Base-by-base conservation (phyloP, 2,888 invertebrate species). In the Erannis defoliaria region DNA sequence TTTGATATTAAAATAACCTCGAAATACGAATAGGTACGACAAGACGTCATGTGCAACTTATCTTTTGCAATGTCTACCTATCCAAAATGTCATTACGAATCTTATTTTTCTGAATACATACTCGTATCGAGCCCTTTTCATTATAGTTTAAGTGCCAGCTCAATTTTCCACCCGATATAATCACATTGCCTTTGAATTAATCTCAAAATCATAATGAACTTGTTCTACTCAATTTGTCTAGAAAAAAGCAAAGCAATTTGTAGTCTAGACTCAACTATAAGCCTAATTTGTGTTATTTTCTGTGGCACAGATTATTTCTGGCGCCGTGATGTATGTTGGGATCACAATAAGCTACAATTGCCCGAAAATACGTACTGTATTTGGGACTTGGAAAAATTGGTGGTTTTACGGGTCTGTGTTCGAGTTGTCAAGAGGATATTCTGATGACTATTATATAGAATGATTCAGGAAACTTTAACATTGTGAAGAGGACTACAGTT, bases 241-340 rank as follows among this genome's bases (percentile, higher is more conserved):
- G 23, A 29, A 43, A 35, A 54, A 58, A 55, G 43, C 57, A 45
- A 46, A 64, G 55, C 51, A 64, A 64, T 64, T 62, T 62, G 49
- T 64, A 38, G 62, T 60, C 62, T 67, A 60, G 64, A 57, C 57
- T 38, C 10, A 14, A 29, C 42, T 57, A n/a, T n/a, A 43, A 67
- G 51, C 59, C 46, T 35, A 49, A 55, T 62, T 62, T 62, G 54
- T 62, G 60, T 62, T 67, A 60, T 55, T 55, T 65, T 62, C 49
- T 57, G 53, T 49, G 38, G 46, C 46, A 42, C 53, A 62, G 59
- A 64, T 59, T 50, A 67, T 62, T 57, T 62, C 29, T 48, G 64
- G 55, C 66, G 40, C 43, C 56, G 50, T 51, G 49, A 67, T 58
- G 45, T 64, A 67, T 67, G 55, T 54, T 12, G 19, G 64, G 67